Conservation (phyloP, 2,888 invertebrate genomes). For the Heliconius aoede region DNA sequence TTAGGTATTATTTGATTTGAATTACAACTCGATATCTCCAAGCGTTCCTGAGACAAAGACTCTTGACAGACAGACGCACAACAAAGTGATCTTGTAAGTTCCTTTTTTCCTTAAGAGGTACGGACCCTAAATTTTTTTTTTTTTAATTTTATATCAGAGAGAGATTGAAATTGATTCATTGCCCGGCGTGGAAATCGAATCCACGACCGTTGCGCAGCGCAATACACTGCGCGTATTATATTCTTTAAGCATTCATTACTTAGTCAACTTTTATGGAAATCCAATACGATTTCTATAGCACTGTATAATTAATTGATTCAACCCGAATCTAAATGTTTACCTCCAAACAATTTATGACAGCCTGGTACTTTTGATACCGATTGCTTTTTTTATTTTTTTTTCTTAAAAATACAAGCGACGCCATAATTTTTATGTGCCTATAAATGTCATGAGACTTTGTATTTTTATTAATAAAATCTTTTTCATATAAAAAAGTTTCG, state of each 20-base stretch:
- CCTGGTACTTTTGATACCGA: conserved; percentile 25
- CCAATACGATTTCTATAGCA: neutral
- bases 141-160: no score
- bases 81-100: no score
- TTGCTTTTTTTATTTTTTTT: conserved; percentile 9
- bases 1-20: no score
- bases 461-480: conserved; percentile 10
- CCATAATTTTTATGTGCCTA: conserved; percentile 16
- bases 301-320: conserved; percentile 26
- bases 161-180: no score
- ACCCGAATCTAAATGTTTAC: conserved; percentile 9
- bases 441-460: conserved; percentile 10
- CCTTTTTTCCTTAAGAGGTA: no score
- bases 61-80: no score
- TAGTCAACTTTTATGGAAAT: conserved; percentile 10
- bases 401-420: neutral
- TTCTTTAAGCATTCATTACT: conserved; percentile 13
- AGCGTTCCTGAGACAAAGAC: no score
- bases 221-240: no score
- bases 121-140: no score
- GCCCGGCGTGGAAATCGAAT: neutral
- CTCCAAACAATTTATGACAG: conserved; percentile 2
- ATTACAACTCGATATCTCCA: no score
- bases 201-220: no score
- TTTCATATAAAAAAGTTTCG: neutral